These are phyloP conservation scores for Brachynemurus nebulosus DNA, from an alignment of 2,888 invertebrate genomes.

Conservation along the genomic window DNA sequence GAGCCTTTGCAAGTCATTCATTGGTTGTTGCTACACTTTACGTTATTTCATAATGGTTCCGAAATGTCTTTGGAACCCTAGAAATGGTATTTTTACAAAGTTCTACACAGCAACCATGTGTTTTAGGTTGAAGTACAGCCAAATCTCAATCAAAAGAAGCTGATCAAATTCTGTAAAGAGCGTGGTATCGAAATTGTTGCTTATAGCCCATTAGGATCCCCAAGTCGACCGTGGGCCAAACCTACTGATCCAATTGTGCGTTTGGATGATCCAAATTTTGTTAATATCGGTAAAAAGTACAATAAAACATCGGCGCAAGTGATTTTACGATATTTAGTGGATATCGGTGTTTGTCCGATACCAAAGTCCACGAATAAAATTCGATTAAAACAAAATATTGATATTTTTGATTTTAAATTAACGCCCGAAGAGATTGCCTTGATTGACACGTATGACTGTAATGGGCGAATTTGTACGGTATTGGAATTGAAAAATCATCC, in stretches of 20 bases:
- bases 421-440: constrained; percentile 33
- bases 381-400: constrained; percentile 37
- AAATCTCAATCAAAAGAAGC: constrained; percentile 47
- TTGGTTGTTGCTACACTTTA: too few relatives aligned
- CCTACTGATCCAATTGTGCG: constrained; percentile 41
- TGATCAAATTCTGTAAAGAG: constrained; percentile 50
- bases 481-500: constrained; percentile 24
- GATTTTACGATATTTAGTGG: constrained; percentile 41
- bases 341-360: constrained; percentile 37
- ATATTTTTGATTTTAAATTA: constrained; percentile 41
- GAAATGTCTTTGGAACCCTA: background rate
- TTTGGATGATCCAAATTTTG: constrained; percentile 40
- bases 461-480: constrained; percentile 25
- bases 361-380: constrained; percentile 40
- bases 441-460: constrained; percentile 26
- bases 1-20: too few relatives aligned
- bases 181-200: constrained; percentile 53
- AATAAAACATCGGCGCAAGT: constrained; percentile 49
- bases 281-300: constrained; percentile 42
- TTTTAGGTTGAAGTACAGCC: constrained; percentile 52
- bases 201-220: constrained; percentile 67
- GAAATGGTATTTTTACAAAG: background rate
- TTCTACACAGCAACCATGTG: background rate
- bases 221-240: constrained; percentile 55
- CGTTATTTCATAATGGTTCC: too few relatives aligned